phyloP scores from a whole-genome alignment of 2,113 vertebrate species.

The Pseudolaguvia tuberculata region DNA sequence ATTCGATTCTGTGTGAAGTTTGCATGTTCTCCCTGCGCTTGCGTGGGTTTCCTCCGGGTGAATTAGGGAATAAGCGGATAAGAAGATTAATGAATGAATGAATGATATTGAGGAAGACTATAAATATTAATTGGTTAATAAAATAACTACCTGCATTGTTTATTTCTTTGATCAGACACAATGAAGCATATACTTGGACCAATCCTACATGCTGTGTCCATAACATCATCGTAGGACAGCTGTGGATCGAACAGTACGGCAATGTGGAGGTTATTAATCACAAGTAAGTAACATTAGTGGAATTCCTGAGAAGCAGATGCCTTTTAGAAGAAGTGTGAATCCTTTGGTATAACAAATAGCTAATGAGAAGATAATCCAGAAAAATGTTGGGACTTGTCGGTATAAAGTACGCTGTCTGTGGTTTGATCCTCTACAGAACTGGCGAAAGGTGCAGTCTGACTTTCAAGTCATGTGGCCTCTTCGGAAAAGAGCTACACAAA shows the following conservation, averaged over 20 bases:
- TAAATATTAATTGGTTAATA: no score
- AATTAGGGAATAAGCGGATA: no score
- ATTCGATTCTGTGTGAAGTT: no score
- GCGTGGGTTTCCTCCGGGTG: no score
- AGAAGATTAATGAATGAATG: no score
- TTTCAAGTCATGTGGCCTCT: conserved; percentile 93
- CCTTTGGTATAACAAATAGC: no score
- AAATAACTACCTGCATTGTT: background rate
- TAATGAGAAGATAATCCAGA: no score
- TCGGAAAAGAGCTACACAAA: conserved; percentile 97
- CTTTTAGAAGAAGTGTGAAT: background rate
- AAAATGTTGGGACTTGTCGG: no score
- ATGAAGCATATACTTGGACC: conserved; percentile 95
- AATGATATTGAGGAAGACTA: no score
- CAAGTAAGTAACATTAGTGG: conserved; percentile 73
- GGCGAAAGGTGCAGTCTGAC: conserved; percentile 88
- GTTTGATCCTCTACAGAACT: conserved; percentile 73
- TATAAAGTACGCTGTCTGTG: conserved; percentile 18
- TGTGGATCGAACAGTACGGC: conserved; percentile 98
- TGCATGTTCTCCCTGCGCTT: no score
- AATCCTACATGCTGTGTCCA: conserved; percentile 96
- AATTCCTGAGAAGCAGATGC: background rate
- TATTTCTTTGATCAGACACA: conserved; percentile 68
- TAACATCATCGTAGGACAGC: conserved; percentile 95
- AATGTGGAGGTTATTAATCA: conserved; percentile 94